phyloP scores from a whole-genome alignment of 2,797 vertebrate species.

The Myripristis jacobus region DNA sequence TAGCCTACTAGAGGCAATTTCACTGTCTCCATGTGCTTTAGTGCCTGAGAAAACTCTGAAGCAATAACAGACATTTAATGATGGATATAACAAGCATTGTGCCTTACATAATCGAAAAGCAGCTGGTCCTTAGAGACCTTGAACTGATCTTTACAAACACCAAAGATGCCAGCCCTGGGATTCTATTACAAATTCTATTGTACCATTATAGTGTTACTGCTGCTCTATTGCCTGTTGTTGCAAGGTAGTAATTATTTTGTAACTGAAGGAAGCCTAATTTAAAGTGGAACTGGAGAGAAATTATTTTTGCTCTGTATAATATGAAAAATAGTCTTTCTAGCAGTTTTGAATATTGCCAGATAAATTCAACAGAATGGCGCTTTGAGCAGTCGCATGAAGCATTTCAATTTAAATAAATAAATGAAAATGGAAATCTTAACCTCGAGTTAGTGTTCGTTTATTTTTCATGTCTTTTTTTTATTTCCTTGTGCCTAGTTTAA shows the following conservation, averaged over 20 bases:
- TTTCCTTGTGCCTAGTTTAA: too few relatives aligned
- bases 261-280: neutral
- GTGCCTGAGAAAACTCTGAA: neutral
- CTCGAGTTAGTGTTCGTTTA: too few relatives aligned
- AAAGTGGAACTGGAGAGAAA: neutral
- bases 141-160: neutral
- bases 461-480: too few relatives aligned
- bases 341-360: too few relatives aligned
- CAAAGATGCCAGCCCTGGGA: neutral
- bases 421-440: too few relatives aligned
- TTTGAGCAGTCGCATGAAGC: too few relatives aligned
- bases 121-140: neutral
- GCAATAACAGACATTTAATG: neutral
- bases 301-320: too few relatives aligned
- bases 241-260: neutral
- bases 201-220: slow-evolving; percentile 30
- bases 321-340: too few relatives aligned
- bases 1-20: neutral
- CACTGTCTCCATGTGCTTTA: neutral
- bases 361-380: too few relatives aligned
- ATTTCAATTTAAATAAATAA: too few relatives aligned
- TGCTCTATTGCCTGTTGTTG: neutral
- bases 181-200: neutral
- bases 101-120: neutral
- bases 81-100: neutral